Evolutionary conservation across 30 jellyfish, hydroid and myxozoan species (phyloP), one percentile per base, ranked within the genome.

Genomic region (Aurelia aurita): DNA sequence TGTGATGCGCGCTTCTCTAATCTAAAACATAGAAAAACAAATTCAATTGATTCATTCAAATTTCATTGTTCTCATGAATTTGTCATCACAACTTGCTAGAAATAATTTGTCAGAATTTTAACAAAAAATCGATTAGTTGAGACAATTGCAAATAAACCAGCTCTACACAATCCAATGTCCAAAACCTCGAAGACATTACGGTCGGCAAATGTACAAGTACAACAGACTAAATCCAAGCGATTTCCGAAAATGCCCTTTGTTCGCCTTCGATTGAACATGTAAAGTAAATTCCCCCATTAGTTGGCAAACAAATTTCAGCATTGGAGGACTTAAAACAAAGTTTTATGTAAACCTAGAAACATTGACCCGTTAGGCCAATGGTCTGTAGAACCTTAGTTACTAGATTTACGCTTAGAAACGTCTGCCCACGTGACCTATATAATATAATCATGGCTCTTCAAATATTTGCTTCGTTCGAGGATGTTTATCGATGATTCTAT

Each of bases 211-310:
- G 63, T 60, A 35, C 27, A 53, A 58, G 79, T 77, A 39, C 59
- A 77, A 44, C 59, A 60, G 53, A 74, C 59, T 15, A 77, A 77
- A 39, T 60, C 88, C 88, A 15, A 22, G 45, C 62, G 88, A 77
- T 77, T 60, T 77, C 79, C 88, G 62, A 77, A 77, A 31, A 68
- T 77, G 79, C 70, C 88, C 39, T 77, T 77, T 77, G 88, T 77
- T 32, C 88, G 88, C 78, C 79, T 47, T 29, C 79, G 88, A 44
- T 63, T 75, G 77, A 51, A 77, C 76, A 26, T 31, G 80, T 26
- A 77, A 72, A 77, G 26, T 68, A 60, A 77, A 58, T 77, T 77
- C 88, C 63, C 69, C 63, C 63, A 77, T 77, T 35, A 59, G 28
- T 46, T 29, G 63, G 88, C 88, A 77, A 77, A 77, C 88, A 77